Conservation (phyloP, 2,797 vertebrate species). For the Alosa sapidissima region DNA sequence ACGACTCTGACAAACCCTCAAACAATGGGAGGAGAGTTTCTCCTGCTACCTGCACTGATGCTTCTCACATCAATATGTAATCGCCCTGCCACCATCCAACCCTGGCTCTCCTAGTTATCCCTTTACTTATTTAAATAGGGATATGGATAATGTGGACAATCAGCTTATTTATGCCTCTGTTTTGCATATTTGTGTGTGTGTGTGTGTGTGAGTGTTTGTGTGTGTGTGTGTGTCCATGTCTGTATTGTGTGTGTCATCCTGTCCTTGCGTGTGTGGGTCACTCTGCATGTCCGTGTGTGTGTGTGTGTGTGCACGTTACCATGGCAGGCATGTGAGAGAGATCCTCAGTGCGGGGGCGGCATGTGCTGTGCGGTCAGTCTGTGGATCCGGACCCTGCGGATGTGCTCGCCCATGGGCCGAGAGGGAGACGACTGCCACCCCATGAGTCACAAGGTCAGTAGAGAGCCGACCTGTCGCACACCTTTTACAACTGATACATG, state of each 20-base stretch:
- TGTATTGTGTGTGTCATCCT: not conserved
- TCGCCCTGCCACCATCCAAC: not conserved
- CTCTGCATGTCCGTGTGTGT: conserved; percentile 41
- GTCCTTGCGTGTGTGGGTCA: conserved; percentile 11
- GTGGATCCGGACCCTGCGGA: conserved; percentile 89
- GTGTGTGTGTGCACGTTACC: conserved; percentile 32
- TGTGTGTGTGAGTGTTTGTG: not conserved
- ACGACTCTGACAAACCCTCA: conserved; percentile 39
- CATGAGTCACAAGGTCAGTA: conserved; percentile 86
- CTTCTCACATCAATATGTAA: not conserved
- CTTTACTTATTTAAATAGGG: no score
- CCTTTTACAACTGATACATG: not conserved
- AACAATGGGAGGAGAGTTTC: conserved; percentile 52
- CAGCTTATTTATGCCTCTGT: not conserved
- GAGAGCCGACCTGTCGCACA: not conserved
- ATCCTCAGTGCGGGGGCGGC: conserved; percentile 84
- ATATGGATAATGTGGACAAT: not conserved
- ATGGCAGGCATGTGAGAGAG: conserved; percentile 86
- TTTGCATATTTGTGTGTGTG: conserved; percentile 2
- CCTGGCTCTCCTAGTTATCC: not conserved
- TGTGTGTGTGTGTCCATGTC: not conserved
- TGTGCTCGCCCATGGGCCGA: conserved; percentile 88
- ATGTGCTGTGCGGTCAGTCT: conserved; percentile 93
- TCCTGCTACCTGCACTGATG: conserved; percentile 28
- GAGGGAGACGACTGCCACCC: conserved; percentile 91